These are phyloP conservation scores for Thalassoma bifasciatum DNA, from an alignment of 2,113 vertebrate species.

Conservation along the genomic window DNA sequence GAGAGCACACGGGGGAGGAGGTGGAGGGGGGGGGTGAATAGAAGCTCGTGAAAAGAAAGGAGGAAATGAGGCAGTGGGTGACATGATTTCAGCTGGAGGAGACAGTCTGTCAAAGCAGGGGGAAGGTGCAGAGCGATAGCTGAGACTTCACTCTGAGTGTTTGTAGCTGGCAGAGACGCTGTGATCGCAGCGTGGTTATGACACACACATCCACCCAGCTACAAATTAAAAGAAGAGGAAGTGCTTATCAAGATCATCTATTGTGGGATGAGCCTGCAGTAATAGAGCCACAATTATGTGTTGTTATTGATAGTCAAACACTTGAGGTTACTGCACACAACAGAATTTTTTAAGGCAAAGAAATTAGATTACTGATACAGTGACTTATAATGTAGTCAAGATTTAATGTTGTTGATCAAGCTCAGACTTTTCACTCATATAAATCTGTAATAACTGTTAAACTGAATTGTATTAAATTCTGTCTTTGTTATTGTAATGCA, in stretches of 20 bases:
- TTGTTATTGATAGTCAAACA: background rate
- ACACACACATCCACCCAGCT: conserved; percentile 11
- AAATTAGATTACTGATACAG: too few species aligned
- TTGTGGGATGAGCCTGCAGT: background rate
- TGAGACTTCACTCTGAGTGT: conserved; percentile 21
- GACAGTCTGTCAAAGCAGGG: conserved; percentile 60
- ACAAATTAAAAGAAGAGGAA: conserved; percentile 34
- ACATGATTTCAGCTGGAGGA: conserved; percentile 67
- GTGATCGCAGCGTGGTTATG: background rate
- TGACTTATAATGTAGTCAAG: too few species aligned
- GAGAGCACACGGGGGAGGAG: background rate
- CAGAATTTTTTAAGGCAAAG: too few species aligned
- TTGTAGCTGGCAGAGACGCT: conserved; percentile 5
- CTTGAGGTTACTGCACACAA: background rate
- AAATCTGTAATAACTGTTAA: too few species aligned
- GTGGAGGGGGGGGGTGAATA: conserved; percentile 22
- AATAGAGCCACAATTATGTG: background rate
- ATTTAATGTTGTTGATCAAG: too few species aligned
- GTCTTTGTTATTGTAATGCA: too few species aligned
- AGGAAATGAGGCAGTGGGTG: conserved; percentile 69
- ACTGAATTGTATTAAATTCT: too few species aligned
- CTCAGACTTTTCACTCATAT: too few species aligned
- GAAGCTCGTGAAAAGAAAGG: conserved; percentile 55
- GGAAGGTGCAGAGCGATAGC: conserved; percentile 38
- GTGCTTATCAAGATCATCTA: conserved; percentile 8